phyloP scores from a whole-genome alignment of 2,888 invertebrate genomes.

The Drosophila tripunctata region DNA sequence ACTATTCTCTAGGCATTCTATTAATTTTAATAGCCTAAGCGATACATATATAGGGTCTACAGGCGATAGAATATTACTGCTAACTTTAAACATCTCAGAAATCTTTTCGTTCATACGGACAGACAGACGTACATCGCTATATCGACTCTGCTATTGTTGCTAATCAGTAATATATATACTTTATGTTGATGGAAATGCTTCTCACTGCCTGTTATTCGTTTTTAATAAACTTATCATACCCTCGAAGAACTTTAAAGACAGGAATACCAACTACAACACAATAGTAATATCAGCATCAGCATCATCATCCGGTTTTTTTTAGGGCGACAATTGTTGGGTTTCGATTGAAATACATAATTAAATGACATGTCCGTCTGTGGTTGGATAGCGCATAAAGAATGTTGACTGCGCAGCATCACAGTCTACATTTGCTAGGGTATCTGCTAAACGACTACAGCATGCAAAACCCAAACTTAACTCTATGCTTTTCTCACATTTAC shows the following conservation, averaged over 20 bases:
- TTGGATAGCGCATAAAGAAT: conserved; percentile 12
- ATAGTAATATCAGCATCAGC: conserved; percentile 7
- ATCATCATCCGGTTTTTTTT: conserved; percentile 40
- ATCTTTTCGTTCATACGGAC: too few relatives aligned
- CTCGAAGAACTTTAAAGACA: background rate
- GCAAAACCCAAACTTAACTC: background rate
- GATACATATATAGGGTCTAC: too few relatives aligned
- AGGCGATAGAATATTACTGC: too few relatives aligned
- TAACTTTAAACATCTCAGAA: too few relatives aligned
- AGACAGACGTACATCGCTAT: too few relatives aligned
- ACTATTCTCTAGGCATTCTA: too few relatives aligned
- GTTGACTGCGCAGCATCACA: background rate
- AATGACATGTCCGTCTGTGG: conserved; percentile 19
- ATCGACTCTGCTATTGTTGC: too few relatives aligned
- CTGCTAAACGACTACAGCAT: background rate
- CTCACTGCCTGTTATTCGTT: too few relatives aligned
- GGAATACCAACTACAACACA: conserved; percentile 11
- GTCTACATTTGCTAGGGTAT: background rate
- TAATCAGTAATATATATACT: too few relatives aligned
- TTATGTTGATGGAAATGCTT: too few relatives aligned
- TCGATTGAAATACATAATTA: conserved; percentile 15
- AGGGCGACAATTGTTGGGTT: conserved; percentile 64
- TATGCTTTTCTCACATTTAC: background rate
- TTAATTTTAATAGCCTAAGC: too few relatives aligned
- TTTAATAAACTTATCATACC: too few relatives aligned